Conservation (phyloP, 2,888 invertebrate species). For the Resseliella maxima region DNA sequence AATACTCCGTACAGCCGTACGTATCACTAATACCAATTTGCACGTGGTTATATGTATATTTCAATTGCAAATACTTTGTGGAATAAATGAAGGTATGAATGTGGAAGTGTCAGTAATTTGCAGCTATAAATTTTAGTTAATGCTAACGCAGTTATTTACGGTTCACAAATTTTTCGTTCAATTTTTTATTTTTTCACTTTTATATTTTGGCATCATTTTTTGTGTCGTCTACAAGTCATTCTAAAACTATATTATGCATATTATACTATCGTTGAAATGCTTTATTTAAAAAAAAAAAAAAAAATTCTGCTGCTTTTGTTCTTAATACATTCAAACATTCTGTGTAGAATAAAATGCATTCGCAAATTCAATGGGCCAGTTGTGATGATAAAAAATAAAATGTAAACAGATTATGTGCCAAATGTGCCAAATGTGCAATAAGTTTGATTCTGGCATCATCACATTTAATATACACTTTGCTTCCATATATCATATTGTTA, state of each 20-base stretch:
- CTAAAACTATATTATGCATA: neutral
- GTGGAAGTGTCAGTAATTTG: conserved; percentile 46
- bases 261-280: conserved; percentile 24
- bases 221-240: neutral
- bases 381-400: neutral
- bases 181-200: neutral
- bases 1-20: neutral
- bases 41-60: no score
- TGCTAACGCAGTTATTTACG: conserved; percentile 33
- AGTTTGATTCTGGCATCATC: conserved; percentile 46
- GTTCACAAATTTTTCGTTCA: conserved; percentile 39
- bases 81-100: no score
- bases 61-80: neutral
- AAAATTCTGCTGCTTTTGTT: neutral
- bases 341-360: neutral
- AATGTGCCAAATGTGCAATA: conserved; percentile 42
- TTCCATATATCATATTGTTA: conserved; percentile 36
- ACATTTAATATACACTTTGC: conserved; percentile 23
- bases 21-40: neutral
- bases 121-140: conserved; percentile 51
- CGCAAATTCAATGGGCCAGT: neutral
- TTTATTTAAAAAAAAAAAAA: no score
- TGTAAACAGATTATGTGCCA: conserved; percentile 21
- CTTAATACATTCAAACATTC: no score
- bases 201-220: conserved; percentile 3